Conservation (phyloP, 2,888 invertebrate species). For the Philhelius pedissequus region DNA sequence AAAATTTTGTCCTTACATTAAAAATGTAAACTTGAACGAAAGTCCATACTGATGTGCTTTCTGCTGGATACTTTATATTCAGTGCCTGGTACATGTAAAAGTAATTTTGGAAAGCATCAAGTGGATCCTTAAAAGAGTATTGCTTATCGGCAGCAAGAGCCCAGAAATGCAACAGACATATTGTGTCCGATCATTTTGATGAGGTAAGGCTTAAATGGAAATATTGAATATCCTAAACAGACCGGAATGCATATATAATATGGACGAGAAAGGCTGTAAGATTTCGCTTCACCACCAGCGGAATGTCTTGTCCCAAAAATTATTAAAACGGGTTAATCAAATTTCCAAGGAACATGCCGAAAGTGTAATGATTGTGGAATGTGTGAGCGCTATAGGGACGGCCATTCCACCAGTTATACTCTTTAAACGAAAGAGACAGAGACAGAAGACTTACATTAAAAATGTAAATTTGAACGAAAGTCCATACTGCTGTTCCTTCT, state of each 20-base stretch:
- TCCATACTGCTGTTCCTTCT: neutral
- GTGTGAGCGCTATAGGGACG: neutral
- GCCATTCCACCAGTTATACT: constrained; percentile 21
- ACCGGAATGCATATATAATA: constrained; percentile 24
- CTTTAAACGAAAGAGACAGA: constrained; percentile 5
- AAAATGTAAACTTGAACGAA: neutral
- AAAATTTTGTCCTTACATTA: neutral
- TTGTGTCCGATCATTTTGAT: neutral
- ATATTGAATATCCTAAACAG: neutral
- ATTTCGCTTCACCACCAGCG: constrained; percentile 34
- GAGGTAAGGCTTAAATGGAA: neutral
- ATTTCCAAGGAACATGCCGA: constrained; percentile 33
- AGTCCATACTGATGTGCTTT: neutral
- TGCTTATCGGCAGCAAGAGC: neutral
- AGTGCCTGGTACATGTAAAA: neutral
- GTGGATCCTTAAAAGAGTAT: no score
- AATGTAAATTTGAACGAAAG: neutral
- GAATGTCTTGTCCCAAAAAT: constrained; percentile 8
- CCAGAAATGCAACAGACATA: neutral
- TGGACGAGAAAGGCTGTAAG: constrained; percentile 34
- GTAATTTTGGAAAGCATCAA: neutral
- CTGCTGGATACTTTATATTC: neutral
- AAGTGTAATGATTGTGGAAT: constrained; percentile 33
- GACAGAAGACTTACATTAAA: neutral
- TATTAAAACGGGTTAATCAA: constrained; percentile 7